phyloP scores from a whole-genome alignment of 2,797 vertebrate genomes.

The Tarsius wallacei region DNA sequence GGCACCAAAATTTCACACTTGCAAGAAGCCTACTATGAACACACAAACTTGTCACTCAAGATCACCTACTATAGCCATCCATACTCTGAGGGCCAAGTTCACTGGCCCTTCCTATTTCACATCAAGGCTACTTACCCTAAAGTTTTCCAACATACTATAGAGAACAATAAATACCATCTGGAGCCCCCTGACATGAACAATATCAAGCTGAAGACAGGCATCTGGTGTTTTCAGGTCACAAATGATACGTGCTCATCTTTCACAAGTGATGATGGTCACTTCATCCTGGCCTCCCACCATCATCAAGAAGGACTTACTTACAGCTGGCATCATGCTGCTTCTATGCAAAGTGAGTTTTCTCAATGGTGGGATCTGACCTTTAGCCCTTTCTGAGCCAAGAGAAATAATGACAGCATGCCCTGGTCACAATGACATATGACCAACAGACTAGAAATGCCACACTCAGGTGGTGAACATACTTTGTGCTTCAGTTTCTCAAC shows the following conservation, averaged over 20 bases:
- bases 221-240: conserved; percentile 35
- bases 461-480: neutral
- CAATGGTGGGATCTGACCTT: neutral
- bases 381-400: neutral
- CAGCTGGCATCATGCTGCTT: neutral
- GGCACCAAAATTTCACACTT: neutral
- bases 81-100: neutral
- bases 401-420: neutral
- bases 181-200: neutral
- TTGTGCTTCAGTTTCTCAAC: neutral
- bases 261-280: conserved; percentile 11
- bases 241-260: conserved; percentile 3
- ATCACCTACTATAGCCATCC: neutral
- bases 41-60: neutral
- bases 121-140: neutral
- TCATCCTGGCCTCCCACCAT: neutral
- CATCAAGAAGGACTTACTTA: conserved; percentile 10
- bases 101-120: neutral
- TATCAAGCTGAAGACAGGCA: neutral
- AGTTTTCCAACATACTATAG: conserved; percentile 12
- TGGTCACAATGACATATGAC: neutral
- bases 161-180: neutral
- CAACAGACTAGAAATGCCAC: neutral
- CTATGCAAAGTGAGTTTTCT: neutral
- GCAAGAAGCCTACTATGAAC: neutral